Conservation (phyloP, 2,888 invertebrate genomes). For the Serripes groenlandicus region DNA sequence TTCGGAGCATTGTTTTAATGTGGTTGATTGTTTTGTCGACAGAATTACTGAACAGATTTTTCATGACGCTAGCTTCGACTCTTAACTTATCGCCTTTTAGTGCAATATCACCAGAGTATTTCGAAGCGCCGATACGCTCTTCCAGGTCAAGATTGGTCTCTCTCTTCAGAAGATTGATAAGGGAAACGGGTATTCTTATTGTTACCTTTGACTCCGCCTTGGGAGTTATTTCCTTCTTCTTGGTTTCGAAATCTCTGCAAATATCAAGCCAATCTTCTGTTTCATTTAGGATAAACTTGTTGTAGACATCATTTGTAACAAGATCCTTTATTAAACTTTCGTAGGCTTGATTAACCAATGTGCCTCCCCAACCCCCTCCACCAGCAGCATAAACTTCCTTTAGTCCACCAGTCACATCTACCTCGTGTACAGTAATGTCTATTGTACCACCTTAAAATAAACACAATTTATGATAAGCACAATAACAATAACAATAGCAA, state of each 20-base stretch:
- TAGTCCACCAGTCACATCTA: background rate
- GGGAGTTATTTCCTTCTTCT: slow-evolving; percentile 18
- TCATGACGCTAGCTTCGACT: slow-evolving; percentile 10
- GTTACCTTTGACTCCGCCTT: background rate
- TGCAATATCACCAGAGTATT: background rate
- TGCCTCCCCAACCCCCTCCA: no score
- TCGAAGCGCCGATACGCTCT: slow-evolving; percentile 5
- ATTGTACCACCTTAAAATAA: background rate
- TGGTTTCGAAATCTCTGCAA: slow-evolving; percentile 35
- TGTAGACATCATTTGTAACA: slow-evolving; percentile 10
- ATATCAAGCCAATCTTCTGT: slow-evolving; percentile 34
- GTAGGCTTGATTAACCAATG: background rate
- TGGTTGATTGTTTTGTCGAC: slow-evolving; percentile 8
- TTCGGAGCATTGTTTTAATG: slow-evolving; percentile 1
- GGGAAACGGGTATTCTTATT: slow-evolving; percentile 27
- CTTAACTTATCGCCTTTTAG: slow-evolving; percentile 16
- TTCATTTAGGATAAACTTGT: slow-evolving; percentile 9
- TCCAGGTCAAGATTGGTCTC: background rate
- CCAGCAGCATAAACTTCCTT: background rate
- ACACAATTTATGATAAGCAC: no score
- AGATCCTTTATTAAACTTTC: background rate
- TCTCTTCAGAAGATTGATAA: background rate
- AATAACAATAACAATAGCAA: no score
- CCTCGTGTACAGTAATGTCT: no score
- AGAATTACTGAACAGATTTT: slow-evolving; percentile 17